phyloP scores from a whole-genome alignment of 2,113 vertebrate genomes.

The Macrotis lagotis region DNA sequence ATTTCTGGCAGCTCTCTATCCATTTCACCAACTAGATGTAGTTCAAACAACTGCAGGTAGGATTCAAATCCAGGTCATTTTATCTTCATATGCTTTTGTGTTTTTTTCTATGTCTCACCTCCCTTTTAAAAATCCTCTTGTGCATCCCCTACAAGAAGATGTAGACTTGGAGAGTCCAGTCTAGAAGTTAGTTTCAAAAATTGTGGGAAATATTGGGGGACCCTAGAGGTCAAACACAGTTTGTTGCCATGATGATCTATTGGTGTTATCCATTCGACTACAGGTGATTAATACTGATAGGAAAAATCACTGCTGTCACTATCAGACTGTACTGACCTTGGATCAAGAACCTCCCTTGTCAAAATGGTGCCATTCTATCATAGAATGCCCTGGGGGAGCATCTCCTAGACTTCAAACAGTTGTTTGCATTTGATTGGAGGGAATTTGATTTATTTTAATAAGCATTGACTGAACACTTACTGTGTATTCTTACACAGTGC shows the following conservation, averaged over 20 bases:
- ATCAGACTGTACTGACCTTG: not conserved
- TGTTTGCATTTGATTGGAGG: not conserved
- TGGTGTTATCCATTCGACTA: not conserved
- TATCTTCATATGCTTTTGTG: not conserved
- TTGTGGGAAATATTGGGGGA: not conserved
- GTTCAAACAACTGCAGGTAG: not conserved
- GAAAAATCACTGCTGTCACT: not conserved
- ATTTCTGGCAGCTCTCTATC: not conserved
- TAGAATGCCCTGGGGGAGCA: not conserved
- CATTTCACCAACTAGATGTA: not conserved
- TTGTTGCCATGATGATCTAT: not conserved
- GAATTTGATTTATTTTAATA: not conserved
- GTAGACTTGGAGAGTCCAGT: not conserved
- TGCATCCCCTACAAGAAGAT: not conserved
- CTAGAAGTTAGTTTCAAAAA: not conserved
- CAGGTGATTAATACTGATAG: not conserved
- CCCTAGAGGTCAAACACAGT: not conserved
- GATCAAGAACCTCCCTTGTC: not conserved
- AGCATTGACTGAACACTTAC: not conserved
- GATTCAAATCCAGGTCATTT: not conserved
- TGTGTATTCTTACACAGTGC: not conserved
- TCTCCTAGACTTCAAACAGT: not conserved
- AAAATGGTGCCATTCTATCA: not conserved
- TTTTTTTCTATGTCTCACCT: not conserved
- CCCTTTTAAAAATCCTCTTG: not conserved